These are phyloP conservation scores for Gobionotothen gibberifrons DNA, from an alignment of 2,797 vertebrate genomes.

Conservation along the genomic window DNA sequence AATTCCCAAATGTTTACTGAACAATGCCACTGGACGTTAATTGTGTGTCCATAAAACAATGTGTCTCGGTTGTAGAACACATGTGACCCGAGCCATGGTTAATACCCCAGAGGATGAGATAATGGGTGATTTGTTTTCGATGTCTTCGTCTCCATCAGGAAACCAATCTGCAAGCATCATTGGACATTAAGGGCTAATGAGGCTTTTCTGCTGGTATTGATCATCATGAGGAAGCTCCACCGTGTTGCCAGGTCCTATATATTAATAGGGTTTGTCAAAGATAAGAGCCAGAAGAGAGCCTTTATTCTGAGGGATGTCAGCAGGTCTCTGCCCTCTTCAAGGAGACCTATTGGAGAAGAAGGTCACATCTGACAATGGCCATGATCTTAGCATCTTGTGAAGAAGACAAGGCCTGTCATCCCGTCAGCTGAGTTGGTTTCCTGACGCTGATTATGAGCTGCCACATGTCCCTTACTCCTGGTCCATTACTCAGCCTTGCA, in stretches of 20 bases:
- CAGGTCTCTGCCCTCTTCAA: neutral
- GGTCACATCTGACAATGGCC: slow-evolving; percentile 2
- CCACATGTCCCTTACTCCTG: slow-evolving; percentile 45
- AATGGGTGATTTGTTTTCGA: slow-evolving; percentile 24
- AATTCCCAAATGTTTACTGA: neutral
- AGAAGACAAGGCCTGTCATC: slow-evolving; percentile 33
- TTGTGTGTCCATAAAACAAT: neutral
- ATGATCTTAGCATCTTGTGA: neutral
- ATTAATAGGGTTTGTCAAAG: slow-evolving; percentile 25
- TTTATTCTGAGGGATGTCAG: slow-evolving; percentile 2
- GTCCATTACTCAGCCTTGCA: slow-evolving; percentile 68
- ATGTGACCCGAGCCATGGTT: neutral
- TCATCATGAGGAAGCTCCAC: slow-evolving; percentile 38
- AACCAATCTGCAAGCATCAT: slow-evolving; percentile 29
- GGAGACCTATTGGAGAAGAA: slow-evolving; percentile 4
- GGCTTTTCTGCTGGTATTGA: slow-evolving; percentile 40
- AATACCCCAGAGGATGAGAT: slow-evolving; percentile 10
- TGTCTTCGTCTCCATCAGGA: slow-evolving; percentile 30
- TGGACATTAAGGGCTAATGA: slow-evolving; percentile 45
- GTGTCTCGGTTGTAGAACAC: neutral
- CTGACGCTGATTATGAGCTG: slow-evolving; percentile 58
- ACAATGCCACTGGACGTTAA: neutral
- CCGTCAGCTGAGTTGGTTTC: slow-evolving; percentile 44
- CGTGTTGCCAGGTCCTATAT: slow-evolving; percentile 17
- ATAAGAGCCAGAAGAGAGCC: slow-evolving; percentile 12